phyloP scores from a whole-genome alignment of 30 jellyfish, hydroid and myxozoan species.

The Chironex yamaguchii region DNA sequence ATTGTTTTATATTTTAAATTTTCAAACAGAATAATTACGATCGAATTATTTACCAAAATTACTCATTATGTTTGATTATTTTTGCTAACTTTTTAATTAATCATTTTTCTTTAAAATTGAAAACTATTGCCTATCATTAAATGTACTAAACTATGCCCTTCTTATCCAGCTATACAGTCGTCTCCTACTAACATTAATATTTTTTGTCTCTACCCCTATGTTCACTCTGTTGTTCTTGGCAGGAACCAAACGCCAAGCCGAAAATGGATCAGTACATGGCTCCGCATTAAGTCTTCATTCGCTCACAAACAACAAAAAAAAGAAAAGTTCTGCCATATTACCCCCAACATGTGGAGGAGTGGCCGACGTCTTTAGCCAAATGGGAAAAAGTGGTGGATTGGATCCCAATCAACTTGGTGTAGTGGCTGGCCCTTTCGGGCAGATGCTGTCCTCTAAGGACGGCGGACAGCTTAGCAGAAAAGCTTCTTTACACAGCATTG shows the following conservation, averaged over 20 bases:
- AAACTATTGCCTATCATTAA: too few relatives aligned
- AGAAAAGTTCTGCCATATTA: conserved; percentile 23
- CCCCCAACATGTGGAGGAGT: conserved; percentile 1
- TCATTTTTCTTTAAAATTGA: too few relatives aligned
- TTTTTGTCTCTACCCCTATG: neutral
- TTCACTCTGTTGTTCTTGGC: neutral
- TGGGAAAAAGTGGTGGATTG: conserved; percentile 58
- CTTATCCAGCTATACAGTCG: too few relatives aligned
- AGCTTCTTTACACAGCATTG: conserved; percentile 78
- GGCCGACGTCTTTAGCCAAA: neutral
- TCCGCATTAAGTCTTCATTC: conserved; percentile 84
- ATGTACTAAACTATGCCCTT: too few relatives aligned
- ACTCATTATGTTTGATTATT: too few relatives aligned
- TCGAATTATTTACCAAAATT: too few relatives aligned
- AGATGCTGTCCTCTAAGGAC: conserved; percentile 86
- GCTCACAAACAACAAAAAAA: conserved; percentile 40
- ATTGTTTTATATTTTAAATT: too few relatives aligned
- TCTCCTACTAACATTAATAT: too few relatives aligned
- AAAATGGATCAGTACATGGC: conserved; percentile 83
- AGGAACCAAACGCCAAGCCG: conserved; percentile 9
- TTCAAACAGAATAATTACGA: too few relatives aligned
- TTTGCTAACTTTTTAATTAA: too few relatives aligned
- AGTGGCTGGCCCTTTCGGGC: conserved; percentile 97
- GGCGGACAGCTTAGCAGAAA: conserved; percentile 61
- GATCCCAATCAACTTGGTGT: conserved; percentile 94